Evolutionary conservation across 2,797 vertebrate genomes (phyloP).

Genomic region (Poecilia velifera): DNA sequence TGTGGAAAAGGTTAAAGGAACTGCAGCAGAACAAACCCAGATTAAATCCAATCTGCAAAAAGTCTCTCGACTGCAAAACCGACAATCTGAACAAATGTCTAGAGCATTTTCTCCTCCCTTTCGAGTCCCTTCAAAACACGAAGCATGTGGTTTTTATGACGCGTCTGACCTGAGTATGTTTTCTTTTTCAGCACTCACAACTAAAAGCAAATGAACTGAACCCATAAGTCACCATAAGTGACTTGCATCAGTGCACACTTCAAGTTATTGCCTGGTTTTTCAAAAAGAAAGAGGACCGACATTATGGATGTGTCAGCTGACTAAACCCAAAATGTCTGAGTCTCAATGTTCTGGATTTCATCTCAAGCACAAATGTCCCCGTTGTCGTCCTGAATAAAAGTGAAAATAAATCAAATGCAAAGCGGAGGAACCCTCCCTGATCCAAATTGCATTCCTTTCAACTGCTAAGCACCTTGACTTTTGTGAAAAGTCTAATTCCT

Average conservation of each 20-base stretch:
- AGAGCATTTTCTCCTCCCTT: background rate
- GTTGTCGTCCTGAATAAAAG: slow-evolving; percentile 60
- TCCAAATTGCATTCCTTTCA: slow-evolving; percentile 74
- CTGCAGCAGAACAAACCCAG: background rate
- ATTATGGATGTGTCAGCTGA: slow-evolving; percentile 66
- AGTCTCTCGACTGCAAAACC: background rate
- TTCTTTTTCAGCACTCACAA: slow-evolving; percentile 14
- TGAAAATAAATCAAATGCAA: slow-evolving; percentile 71
- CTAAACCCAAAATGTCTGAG: slow-evolving; percentile 61
- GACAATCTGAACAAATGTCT: background rate
- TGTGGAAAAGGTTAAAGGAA: background rate
- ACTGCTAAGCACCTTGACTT: slow-evolving; percentile 72
- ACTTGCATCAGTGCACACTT: slow-evolving; percentile 62
- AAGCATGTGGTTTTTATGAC: background rate
- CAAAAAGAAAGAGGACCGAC: slow-evolving; percentile 53
- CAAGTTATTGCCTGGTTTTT: slow-evolving; percentile 56
- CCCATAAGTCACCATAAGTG: slow-evolving; percentile 24
- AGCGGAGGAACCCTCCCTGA: slow-evolving; percentile 64
- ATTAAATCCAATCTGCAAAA: background rate
- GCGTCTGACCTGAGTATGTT: background rate
- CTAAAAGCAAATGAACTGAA: slow-evolving; percentile 33
- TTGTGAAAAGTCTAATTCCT: slow-evolving; percentile 67
- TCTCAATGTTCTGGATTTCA: slow-evolving; percentile 62
- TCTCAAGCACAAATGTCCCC: slow-evolving; percentile 58
- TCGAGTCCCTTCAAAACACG: background rate